Conservation (phyloP, 2,888 invertebrate genomes). For the Danaus chrysippus region DNA sequence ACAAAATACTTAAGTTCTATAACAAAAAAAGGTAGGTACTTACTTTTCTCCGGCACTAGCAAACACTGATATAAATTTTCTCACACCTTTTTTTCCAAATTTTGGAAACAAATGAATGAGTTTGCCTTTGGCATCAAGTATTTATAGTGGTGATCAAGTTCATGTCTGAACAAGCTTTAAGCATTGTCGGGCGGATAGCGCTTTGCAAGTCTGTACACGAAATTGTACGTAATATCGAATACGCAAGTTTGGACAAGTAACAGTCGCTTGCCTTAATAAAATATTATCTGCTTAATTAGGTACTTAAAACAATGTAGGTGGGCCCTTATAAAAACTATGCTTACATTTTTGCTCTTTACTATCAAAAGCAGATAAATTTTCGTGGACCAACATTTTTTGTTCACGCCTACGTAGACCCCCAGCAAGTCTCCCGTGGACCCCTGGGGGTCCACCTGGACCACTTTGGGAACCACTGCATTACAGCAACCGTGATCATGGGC, state of each 20-base stretch:
- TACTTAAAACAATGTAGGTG: slow-evolving; percentile 7
- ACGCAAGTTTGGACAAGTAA: slow-evolving; percentile 9
- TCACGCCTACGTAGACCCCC: slow-evolving; percentile 15
- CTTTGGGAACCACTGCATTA: slow-evolving; percentile 1
- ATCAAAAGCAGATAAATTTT: too few species aligned
- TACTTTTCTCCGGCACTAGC: too few species aligned
- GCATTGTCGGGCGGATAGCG: slow-evolving; percentile 1
- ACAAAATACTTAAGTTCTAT: too few species aligned
- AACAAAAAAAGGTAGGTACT: too few species aligned
- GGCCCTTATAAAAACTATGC: slow-evolving; percentile 8
- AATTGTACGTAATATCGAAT: slow-evolving; percentile 1
- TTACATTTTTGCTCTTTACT: too few species aligned
- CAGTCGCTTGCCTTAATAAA: slow-evolving; percentile 12
- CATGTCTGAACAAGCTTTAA: neutral
- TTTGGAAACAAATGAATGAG: too few species aligned
- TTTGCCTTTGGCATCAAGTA: neutral
- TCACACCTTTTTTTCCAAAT: too few species aligned
- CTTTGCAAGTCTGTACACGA: slow-evolving; percentile 1
- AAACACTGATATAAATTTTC: too few species aligned
- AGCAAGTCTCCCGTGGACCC: too few species aligned
- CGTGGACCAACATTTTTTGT: slow-evolving; percentile 16
- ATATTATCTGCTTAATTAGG: neutral
- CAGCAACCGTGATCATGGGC: too few species aligned
- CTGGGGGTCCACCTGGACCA: slow-evolving; percentile 7
- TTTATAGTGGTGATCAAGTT: too few species aligned